A percentile compares a stretch with the other conserved stretches of the same genome.
phyloP scores from a whole-genome alignment of 2,797 vertebrate genomes.

The Cephalopachus bancanus region DNA sequence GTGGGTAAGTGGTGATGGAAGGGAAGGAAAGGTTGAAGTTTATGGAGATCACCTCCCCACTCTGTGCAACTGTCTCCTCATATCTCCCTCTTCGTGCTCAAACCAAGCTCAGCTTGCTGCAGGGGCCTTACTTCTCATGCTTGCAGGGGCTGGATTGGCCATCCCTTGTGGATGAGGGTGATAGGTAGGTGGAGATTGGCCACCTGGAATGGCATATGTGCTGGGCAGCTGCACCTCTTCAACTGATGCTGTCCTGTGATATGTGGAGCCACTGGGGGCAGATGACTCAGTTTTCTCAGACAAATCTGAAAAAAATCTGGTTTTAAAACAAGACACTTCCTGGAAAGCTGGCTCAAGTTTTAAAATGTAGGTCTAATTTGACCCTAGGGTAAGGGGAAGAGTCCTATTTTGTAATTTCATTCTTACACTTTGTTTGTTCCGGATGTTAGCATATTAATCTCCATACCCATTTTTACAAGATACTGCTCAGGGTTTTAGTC shows the following conservation, averaged over 20 bases:
- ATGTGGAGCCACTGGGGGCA: neutral
- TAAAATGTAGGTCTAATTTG: conserved; percentile 10
- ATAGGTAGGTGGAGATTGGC: too few species aligned
- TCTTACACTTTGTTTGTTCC: neutral
- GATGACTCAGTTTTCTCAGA: neutral
- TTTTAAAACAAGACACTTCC: neutral
- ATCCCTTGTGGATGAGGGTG: neutral
- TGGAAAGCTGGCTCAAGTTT: neutral
- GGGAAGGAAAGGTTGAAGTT: neutral
- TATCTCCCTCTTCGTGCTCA: fast-evolving
- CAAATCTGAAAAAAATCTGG: neutral
- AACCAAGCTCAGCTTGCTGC: neutral
- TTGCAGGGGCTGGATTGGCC: neutral
- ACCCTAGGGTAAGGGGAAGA: neutral
- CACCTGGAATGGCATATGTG: neutral
- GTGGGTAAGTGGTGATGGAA: neutral
- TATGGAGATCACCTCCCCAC: neutral
- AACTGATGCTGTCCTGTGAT: neutral
- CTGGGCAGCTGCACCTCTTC: neutral
- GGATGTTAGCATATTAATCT: neutral
- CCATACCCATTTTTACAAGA: neutral
- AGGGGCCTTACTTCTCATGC: neutral
- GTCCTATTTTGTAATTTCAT: neutral
- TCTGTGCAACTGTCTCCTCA: neutral
- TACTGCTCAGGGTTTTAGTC: neutral